Evolutionary conservation across 2,797 vertebrate species (phyloP).

Genomic region (Xiphophorus birchmanni): DNA sequence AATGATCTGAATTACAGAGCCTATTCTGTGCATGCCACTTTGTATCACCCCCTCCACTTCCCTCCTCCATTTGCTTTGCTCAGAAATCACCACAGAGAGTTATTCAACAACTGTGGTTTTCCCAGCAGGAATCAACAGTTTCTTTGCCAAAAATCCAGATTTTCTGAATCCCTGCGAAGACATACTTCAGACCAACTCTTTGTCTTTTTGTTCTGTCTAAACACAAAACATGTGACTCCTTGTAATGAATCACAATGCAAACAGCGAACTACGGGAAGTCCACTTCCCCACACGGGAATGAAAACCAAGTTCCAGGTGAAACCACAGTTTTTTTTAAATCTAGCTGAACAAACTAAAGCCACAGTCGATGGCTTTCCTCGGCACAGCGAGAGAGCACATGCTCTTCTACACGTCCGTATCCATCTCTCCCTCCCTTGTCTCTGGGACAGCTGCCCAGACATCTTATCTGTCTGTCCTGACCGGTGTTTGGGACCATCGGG

Average conservation of each 20-base stretch:
- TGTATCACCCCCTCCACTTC: constrained; percentile 42
- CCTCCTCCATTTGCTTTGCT: constrained; percentile 22
- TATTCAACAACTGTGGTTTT: constrained; percentile 55
- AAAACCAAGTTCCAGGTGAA: constrained; percentile 53
- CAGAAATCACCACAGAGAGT: constrained; percentile 50
- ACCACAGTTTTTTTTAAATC: constrained; percentile 28
- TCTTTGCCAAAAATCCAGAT: constrained; percentile 38
- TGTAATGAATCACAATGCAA: constrained; percentile 15
- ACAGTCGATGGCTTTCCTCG: constrained; percentile 36
- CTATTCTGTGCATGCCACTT: constrained; percentile 64
- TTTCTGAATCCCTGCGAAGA: constrained; percentile 24
- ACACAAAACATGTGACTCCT: constrained; percentile 27
- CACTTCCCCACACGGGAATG: neutral
- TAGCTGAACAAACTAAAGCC: constrained; percentile 31
- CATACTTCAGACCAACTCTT: constrained; percentile 21
- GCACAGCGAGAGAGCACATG: constrained; percentile 30
- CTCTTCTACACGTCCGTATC: constrained; percentile 58
- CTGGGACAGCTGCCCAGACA: constrained; percentile 67
- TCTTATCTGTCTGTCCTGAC: constrained; percentile 76
- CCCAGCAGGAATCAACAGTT: constrained; percentile 61
- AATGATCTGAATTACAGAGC: constrained; percentile 69
- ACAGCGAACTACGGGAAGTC: constrained; percentile 28
- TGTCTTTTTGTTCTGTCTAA: constrained; percentile 40
- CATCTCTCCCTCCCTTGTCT: constrained; percentile 53
- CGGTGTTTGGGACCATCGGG: constrained; percentile 70